Base-by-base conservation (phyloP, 2,113 vertebrate genomes). In the Australoheros scitulus region DNA sequence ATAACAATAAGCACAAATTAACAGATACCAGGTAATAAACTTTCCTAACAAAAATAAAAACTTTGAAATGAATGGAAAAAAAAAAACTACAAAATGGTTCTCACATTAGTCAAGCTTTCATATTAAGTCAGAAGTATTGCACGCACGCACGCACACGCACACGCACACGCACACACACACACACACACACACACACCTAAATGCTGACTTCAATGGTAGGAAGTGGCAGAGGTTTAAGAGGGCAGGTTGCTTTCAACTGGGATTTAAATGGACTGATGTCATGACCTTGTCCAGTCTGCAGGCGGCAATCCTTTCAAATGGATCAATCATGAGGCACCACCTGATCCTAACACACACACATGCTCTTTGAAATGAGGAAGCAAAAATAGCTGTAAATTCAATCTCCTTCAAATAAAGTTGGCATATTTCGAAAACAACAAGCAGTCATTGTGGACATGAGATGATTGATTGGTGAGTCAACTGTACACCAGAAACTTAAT, bases 181-280 rank as follows among this genome's bases (percentile, higher is more conserved):
- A 13, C 38, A 3, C 64, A 68, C 36, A 43, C 0, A 29, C 20
- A 22, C 55, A 57, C 9, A 13, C 1, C 18, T 50, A 11, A 50
- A 70, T 2, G 24, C 64, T 18, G 15, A 50, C 41, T 70, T 70
- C 64, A 50, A 70, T 50, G 41, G 15, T 50, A 70, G 47, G 41
- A 29, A 50, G 41, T 70, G 41, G 64, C 41, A 70, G 24, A 70
- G 64, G 64, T 29, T 29, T 70, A 70, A 20, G 64, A 70, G 64
- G 64, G 64, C 41, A 70, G 24, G 24, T 50, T 70, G 64, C 41
- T 50, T 68, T 70, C 41, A 70, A 0, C 64, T 70, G 64, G 15
- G 41, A 70, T 50, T 70, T 20, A 70, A 70, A 70, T 70, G 64
- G 64, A 70, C 64, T 29, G 64, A 11, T 50, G 41, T 70, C 64